Conservation (phyloP, 1,140 invertebrate species). For the Cydia amplana region DNA sequence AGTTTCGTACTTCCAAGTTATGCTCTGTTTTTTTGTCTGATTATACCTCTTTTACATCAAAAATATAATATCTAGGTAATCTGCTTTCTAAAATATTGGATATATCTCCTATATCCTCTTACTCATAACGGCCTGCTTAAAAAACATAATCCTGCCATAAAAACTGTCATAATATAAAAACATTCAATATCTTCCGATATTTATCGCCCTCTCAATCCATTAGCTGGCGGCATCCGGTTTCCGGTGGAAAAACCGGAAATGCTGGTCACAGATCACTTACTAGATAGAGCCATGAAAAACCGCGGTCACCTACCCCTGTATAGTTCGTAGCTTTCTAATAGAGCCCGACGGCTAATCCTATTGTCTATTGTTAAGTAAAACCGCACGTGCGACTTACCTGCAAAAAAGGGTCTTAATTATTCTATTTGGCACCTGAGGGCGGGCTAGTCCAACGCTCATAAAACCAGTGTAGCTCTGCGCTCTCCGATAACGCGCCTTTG, state of each 20-base stretch:
- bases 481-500: too few species aligned
- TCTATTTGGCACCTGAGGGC: too few species aligned
- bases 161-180: slow-evolving; percentile 15
- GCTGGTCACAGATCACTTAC: not conserved
- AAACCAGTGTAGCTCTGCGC: too few species aligned
- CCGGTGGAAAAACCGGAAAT: slow-evolving; percentile 24
- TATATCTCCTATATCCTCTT: not conserved
- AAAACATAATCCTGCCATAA: slow-evolving; percentile 27
- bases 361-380: too few species aligned
- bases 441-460: too few species aligned
- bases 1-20: too few species aligned
- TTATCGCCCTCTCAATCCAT: slow-evolving; percentile 30
- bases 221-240: slow-evolving; percentile 23
- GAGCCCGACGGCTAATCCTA: too few species aligned
- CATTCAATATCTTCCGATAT: slow-evolving; percentile 29
- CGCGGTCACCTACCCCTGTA: too few species aligned
- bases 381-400: too few species aligned
- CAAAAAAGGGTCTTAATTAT: too few species aligned
- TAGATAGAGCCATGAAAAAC: not conserved
- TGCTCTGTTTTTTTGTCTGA: too few species aligned
- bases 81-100: not conserved
- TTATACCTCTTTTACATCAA: not conserved
- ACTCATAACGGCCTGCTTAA: not conserved
- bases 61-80: not conserved
- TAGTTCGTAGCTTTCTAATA: too few species aligned